Conservation (phyloP, 1,140 invertebrate genomes). For the Neelides sp. region DNA sequence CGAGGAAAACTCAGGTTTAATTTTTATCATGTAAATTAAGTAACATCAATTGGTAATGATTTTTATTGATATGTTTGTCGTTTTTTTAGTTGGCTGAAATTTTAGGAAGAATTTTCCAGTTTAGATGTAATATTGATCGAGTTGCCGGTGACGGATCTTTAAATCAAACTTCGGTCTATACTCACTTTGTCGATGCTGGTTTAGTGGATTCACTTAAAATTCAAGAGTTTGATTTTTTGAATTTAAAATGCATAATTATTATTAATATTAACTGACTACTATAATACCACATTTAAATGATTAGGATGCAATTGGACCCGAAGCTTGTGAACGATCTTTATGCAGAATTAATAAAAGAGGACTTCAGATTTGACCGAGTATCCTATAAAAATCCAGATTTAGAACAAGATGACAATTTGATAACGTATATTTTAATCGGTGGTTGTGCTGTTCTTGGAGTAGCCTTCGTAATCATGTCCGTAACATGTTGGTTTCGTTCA, state of each 20-base stretch:
- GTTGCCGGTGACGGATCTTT: not conserved
- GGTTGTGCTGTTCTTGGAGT: slow-evolving; percentile 5
- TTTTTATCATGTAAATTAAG: no score
- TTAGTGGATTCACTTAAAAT: not conserved
- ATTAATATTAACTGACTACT: not conserved
- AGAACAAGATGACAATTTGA: not conserved
- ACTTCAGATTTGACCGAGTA: not conserved
- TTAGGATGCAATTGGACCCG: not conserved
- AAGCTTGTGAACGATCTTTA: not conserved
- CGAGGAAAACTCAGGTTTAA: not conserved
- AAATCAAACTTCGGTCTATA: slow-evolving; percentile 4
- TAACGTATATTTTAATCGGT: slow-evolving; percentile 7
- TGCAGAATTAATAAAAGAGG: not conserved
- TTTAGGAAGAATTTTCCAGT: slow-evolving; percentile 5
- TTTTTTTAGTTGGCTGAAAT: not conserved
- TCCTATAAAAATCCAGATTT: not conserved
- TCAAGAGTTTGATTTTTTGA: not conserved
- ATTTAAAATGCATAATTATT: not conserved
- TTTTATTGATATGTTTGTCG: slow-evolving; percentile 3
- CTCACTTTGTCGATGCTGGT: no score
- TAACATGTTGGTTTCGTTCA: slow-evolving; percentile 19
- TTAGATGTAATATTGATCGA: slow-evolving; percentile 2
- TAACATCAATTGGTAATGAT: not conserved
- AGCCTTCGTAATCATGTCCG: not conserved
- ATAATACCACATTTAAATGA: not conserved